Base-by-base conservation (phyloP, 2,113 vertebrate species). In the Gopherus evgoodei region DNA sequence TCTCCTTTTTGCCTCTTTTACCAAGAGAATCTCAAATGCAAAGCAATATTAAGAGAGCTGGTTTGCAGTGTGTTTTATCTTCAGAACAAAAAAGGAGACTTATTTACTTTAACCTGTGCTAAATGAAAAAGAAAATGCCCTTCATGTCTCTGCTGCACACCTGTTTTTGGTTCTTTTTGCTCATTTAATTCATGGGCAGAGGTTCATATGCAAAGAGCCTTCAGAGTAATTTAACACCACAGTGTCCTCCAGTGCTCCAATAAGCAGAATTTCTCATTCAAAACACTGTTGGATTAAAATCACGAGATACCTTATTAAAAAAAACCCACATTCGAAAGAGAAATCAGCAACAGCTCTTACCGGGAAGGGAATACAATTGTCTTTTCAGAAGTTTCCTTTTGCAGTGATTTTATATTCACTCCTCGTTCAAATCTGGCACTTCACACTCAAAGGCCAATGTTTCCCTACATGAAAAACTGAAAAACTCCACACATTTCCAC, bases 231-330 rank as follows among this genome's bases (percentile, higher is more conserved):
- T 88, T 87, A 94, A 91, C 42, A 59, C 56, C 17, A 38, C 17
- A 11, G 93, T 92, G 52, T 85, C 86, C 79, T 93, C 90, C 95
- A 88, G 25, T 65, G 75, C 9, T 88, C n/a, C 54, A 91, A 27
- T 53, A 95, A 84, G 31, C 11, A 89, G 56, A 49, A 94, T 95
- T 95, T 96, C 91, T 95, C 57, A 85, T 52, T 94, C 86, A 87
- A 69, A 91, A 94, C 50, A 88, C 1, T 0, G 0, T 1, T 65
- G 89, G 83, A 83, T 21, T 47, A 91, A 96, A 95, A 96, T 50
- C 47, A 91, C 85, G 82, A 11, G 17, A 89, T 35, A 72, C 53
- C n/a, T 82, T 95, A 72, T 80, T 93, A 94, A 95, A 84, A 27
- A 94, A 94, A 81, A 19, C n/a, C 83, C 83, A 52, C 27, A 84